Evolutionary conservation across 2,888 invertebrate genomes (phyloP), one percentile per base, ranked within the genome.

Genomic region (Microdon myrmicae): DNA sequence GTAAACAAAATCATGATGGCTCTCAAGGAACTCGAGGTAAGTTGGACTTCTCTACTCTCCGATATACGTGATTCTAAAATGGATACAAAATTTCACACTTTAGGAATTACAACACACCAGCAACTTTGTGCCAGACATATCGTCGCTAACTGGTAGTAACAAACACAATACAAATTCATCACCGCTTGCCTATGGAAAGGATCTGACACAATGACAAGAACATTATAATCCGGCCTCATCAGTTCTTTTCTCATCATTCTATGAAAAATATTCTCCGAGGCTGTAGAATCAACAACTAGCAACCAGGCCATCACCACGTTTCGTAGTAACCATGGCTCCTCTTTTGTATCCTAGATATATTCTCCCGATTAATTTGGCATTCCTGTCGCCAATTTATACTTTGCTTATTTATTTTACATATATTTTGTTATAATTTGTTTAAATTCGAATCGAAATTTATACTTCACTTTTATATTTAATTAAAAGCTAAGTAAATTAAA

Each of bases 1-100:
- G 81, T 81, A 29, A 79, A 78, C 53, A 80, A 80, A 70, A 80
- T 82, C 12, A 81, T 81, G 79, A 81, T 81, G 55, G 78, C 79
- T 48, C 71, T 82, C 28, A 81, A 81, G 68, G 81, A 79, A 34
- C 71, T 82, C 29, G 81, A 82, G 67, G 81, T 73, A 68, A 53
- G 68, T 54, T 43, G 44, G 39, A 58, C n/a, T n/a, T n/a, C n/a
- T n/a, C n/a, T 28, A n/a, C 4, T 9, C 4, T 1, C 16, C 1
- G 5, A 12, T 8, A 3, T 9, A 1, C 14, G 1, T 10, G 2
- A 9, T 5, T 41, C 39, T 8, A 14, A n/a, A 28, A 4, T 2
- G 13, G 2, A 25, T 19, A 9, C 13, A 14, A 13, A 26, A n/a
- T 28, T 19, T 12, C 31, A 14, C 29, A 7, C 34, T 48, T 16